Base-by-base conservation (phyloP, 2,113 vertebrate species). In the Equus przewalskii region DNA sequence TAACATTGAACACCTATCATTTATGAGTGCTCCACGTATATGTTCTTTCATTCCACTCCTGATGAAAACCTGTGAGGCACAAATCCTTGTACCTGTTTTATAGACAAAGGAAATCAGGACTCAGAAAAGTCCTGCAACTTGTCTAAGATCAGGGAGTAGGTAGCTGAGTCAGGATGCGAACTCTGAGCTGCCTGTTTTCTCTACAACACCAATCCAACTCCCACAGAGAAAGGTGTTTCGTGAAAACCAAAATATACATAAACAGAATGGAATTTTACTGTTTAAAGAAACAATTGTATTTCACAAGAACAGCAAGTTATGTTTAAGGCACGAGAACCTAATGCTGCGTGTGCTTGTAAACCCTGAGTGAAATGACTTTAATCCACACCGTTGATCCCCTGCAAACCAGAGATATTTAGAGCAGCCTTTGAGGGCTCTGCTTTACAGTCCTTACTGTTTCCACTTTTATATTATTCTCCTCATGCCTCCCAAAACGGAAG, bases 201-300 rank as follows among this genome's bases (percentile, higher is more conserved):
- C 80, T 75, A 4, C 0, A 26, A 67, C 58, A 82, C 12, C 18
- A 78, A 3, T 3, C n/a, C 49, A 15, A 4, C 26, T 91, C 54
- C 44, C 41, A 26, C 6, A 49, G 92, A 76, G 65, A 67, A 82
- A 62, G 11, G 54, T 58, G 26, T 69, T 49, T 49, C 49, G 36
- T 1, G 19, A 41, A 83, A 91, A 81, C 67, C 60, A 60, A 82
- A 73, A 51, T 28, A 22, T 0, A 78, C 2, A 9, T 6, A 30
- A 33, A 49, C 5, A 86, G 80, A 90, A 94, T 28, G 79, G 85
- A 76, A 64, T 36, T 24, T 51, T 65, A 41, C 56, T 70, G 33
- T 54, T 95, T 80, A 78, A 44, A 92, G 81, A 86, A 96, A 93
- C 44, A 70, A 54, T 10, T 6, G 54, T 19, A 51, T 78, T 90